phyloP scores from a whole-genome alignment of 2,113 vertebrate species.

The Rhodinocichla rosea region DNA sequence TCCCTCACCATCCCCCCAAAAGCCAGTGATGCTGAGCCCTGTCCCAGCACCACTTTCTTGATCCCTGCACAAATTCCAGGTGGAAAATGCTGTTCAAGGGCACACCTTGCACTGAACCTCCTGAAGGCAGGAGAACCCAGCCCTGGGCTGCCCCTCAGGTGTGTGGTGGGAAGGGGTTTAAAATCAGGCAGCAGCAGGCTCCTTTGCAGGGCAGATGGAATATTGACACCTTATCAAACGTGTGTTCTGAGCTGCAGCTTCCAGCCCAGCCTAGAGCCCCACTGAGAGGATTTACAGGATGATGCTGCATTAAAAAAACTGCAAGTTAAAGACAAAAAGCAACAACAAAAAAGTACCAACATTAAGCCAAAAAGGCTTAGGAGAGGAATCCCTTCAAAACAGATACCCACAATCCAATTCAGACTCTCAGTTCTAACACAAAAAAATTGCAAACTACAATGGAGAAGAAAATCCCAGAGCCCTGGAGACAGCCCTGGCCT shows the following conservation, averaged over 20 bases:
- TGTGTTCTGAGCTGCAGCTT: background rate
- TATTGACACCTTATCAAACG: background rate
- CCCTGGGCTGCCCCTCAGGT: background rate
- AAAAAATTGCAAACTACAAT: background rate
- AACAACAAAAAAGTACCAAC: background rate
- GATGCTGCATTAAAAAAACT: background rate
- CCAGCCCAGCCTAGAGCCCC: background rate
- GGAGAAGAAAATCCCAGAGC: background rate
- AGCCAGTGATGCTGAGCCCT: fast-evolving
- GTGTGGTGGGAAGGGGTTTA: fast-evolving
- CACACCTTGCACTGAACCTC: background rate
- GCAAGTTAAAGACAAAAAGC: background rate
- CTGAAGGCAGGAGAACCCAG: background rate
- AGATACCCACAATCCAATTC: background rate
- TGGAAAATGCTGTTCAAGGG: background rate
- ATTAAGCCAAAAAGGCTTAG: background rate
- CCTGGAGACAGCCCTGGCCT: background rate
- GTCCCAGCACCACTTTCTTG: background rate
- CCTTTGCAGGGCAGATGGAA: background rate
- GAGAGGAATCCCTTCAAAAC: background rate
- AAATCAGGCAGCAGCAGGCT: background rate
- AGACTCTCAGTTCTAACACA: background rate
- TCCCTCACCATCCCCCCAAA: fast-evolving
- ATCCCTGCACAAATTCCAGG: background rate
- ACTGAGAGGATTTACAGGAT: background rate